These are phyloP conservation scores for Dufourea novaeangliae DNA, from an alignment of 1,140 invertebrate genomes.

Conservation along the genomic window DNA sequence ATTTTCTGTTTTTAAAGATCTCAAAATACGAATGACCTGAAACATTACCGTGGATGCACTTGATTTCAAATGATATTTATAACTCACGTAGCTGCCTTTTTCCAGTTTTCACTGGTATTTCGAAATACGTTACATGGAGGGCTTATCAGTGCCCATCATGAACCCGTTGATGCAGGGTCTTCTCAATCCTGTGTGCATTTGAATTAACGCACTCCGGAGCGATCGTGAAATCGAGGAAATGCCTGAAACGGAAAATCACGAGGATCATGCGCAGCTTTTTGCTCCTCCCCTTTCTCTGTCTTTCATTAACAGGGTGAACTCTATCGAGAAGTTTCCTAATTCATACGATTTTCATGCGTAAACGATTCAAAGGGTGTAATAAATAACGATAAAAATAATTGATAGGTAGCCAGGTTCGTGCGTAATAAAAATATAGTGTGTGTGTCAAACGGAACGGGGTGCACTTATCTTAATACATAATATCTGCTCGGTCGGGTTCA, in stretches of 20 bases:
- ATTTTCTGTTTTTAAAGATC: too few relatives aligned
- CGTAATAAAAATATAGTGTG: slow-evolving; percentile 12
- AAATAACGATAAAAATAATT: not conserved
- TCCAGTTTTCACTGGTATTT: not conserved
- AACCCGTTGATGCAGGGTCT: slow-evolving; percentile 2
- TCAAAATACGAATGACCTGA: too few relatives aligned
- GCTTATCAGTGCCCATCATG: slow-evolving; percentile 2
- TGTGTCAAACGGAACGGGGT: slow-evolving; percentile 5
- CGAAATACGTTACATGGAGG: slow-evolving; percentile 5
- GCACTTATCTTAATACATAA: slow-evolving; percentile 24
- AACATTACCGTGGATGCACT: too few relatives aligned
- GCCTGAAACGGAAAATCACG: slow-evolving; percentile 25
- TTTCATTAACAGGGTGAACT: not conserved
- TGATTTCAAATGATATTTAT: too few relatives aligned
- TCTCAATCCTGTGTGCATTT: slow-evolving; percentile 10
- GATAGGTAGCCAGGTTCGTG: not conserved
- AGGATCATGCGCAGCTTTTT: not conserved
- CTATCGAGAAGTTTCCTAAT: not conserved
- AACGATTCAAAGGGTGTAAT: not conserved
- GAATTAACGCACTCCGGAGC: slow-evolving; percentile 11
- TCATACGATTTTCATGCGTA: not conserved
- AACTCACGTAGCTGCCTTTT: too few relatives aligned
- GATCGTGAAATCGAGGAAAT: slow-evolving; percentile 12
- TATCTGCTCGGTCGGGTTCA: not conserved
- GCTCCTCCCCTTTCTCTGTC: too few relatives aligned